A percentile compares a stretch with the other conserved stretches of the same genome.
Conservation (phyloP, 2,797 vertebrate genomes). For the Galago senegalensis region DNA sequence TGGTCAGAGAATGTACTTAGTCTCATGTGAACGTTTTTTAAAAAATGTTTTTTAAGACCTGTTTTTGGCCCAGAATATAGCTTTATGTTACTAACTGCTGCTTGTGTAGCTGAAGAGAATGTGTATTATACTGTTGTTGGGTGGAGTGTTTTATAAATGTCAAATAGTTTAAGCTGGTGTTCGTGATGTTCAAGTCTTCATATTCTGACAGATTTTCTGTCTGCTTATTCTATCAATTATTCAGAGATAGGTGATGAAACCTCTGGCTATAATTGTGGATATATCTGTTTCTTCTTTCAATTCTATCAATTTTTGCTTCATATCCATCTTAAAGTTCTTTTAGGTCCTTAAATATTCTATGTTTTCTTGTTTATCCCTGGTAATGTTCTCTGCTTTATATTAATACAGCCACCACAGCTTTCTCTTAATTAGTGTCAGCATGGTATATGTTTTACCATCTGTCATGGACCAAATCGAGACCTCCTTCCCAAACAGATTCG, state of each 20-base stretch:
- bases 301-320: not conserved
- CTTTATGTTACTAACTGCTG: not conserved
- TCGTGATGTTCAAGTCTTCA: not conserved
- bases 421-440: not conserved
- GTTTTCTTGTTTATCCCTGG: slow-evolving; percentile 6
- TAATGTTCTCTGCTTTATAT: not conserved
- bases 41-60: not conserved
- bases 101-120: not conserved
- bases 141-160: not conserved
- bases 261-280: not conserved
- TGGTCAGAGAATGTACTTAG: not conserved
- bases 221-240: not conserved
- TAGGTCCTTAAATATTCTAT: not conserved
- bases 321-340: not conserved
- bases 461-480: not conserved
- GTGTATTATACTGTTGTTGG: not conserved
- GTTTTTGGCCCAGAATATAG: not conserved
- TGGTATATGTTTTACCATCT: not conserved
- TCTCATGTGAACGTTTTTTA: not conserved
- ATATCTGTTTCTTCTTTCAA: not conserved
- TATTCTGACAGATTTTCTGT: not conserved
- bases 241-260: not conserved
- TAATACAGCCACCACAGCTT: not conserved
- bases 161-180: not conserved
- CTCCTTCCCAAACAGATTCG: not conserved